Percentiles rank a stretch among this genome's conserved stretches.
Conservation (phyloP, 2,888 invertebrate species). For the Brenthis daphne region DNA sequence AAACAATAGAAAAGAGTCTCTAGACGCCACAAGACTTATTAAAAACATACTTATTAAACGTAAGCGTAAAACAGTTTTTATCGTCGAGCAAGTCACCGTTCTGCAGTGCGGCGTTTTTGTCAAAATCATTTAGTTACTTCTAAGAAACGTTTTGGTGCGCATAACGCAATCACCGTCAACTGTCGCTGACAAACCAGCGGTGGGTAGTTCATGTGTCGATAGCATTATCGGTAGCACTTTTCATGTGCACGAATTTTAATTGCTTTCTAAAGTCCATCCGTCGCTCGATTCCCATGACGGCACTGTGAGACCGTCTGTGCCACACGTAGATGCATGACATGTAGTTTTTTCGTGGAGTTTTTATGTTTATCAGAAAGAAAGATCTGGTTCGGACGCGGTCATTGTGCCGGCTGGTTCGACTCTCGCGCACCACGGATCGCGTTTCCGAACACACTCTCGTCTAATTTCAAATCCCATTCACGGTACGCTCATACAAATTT, state of each 20-base stretch:
- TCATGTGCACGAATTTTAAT: conserved; percentile 71
- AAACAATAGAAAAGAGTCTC: conserved; percentile 33
- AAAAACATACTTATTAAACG: conserved; percentile 39
- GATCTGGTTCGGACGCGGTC: conserved; percentile 73
- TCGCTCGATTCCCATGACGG: conserved; percentile 79
- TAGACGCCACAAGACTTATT: conserved; percentile 32
- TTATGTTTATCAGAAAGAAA: conserved; percentile 74
- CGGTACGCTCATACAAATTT: conserved; percentile 73
- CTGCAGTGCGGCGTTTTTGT: conserved; percentile 54
- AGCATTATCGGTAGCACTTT: conserved; percentile 56
- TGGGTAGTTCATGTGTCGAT: conserved; percentile 61
- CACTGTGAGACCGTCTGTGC: conserved; percentile 76
- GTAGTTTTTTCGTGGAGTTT: conserved; percentile 76
- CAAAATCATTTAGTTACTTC: conserved; percentile 51
- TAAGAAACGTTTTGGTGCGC: conserved; percentile 47
- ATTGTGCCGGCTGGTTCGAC: conserved; percentile 66
- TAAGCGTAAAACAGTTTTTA: conserved; percentile 40
- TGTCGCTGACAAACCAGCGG: conserved; percentile 41
- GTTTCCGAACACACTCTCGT: conserved; percentile 60
- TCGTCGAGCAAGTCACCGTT: conserved; percentile 41
- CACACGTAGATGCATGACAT: conserved; percentile 82
- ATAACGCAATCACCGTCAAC: conserved; percentile 8
- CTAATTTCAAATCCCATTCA: conserved; percentile 74
- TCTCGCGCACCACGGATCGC: conserved; percentile 37
- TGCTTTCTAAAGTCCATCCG: conserved; percentile 79